These are phyloP conservation scores for Drosophila prostipennis DNA, from an alignment of 2,888 invertebrate species.

Conservation along the genomic window DNA sequence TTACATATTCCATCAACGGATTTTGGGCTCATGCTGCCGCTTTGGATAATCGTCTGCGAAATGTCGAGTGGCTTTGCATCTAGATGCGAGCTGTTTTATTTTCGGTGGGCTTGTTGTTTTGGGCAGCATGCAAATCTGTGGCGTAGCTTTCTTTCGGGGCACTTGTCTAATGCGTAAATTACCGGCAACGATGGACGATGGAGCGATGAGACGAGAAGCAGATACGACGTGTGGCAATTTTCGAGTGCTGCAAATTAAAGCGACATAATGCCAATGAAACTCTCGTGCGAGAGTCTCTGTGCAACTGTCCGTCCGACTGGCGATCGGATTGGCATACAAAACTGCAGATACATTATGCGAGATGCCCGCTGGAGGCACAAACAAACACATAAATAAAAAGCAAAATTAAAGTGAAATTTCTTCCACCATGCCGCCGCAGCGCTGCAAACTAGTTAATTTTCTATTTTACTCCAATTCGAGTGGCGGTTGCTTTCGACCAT, in stretches of 20 bases:
- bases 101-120: not conserved
- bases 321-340: conserved; percentile 69
- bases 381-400: conserved; percentile 75
- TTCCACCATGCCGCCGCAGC: conserved; percentile 46
- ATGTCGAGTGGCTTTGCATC: conserved; percentile 58
- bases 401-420: conserved; percentile 80
- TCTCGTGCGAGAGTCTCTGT: conserved; percentile 31
- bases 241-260: conserved; percentile 49
- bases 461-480: conserved; percentile 81
- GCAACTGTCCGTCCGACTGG: not conserved
- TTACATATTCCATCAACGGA: conserved; percentile 58
- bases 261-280: conserved; percentile 65
- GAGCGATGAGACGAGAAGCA: conserved; percentile 11
- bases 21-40: conserved; percentile 30
- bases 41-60: conserved; percentile 27
- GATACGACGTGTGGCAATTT: conserved; percentile 45
- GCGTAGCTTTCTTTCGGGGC: conserved; percentile 70
- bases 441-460: conserved; percentile 79
- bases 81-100: conserved; percentile 44
- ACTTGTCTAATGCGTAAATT: conserved; percentile 74
- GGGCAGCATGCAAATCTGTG: conserved; percentile 65
- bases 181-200: conserved; percentile 42
- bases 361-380: conserved; percentile 60
- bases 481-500: conserved; percentile 62
- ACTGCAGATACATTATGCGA: conserved; percentile 54